A percentile compares a stretch with the other conserved stretches of the same genome.
Evolutionary conservation across 2,888 invertebrate species (phyloP).

Genomic region (Erynnis tages): DNA sequence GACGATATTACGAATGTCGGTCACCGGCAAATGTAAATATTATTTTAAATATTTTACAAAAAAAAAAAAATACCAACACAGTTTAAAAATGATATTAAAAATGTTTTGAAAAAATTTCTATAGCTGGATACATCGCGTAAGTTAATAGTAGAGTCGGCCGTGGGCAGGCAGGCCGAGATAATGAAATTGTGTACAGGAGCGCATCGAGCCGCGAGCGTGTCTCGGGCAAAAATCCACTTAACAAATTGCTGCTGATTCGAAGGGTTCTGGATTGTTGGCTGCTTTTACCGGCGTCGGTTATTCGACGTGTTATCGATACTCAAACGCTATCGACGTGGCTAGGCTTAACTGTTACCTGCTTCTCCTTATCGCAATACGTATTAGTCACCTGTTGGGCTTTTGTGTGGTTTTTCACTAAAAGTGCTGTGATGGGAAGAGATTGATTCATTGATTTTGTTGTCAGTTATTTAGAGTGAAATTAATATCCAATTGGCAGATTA

Average conservation of each 20-base stretch:
- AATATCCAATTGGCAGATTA: too few species aligned
- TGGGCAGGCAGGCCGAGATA: slow-evolving; percentile 74
- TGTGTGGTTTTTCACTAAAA: too few species aligned
- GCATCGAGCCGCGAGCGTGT: slow-evolving; percentile 79
- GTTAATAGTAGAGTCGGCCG: slow-evolving; percentile 69
- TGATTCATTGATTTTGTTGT: too few species aligned
- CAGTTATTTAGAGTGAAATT: too few species aligned
- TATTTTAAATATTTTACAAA: too few species aligned
- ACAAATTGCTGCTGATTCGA: slow-evolving; percentile 82
- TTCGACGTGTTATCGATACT: slow-evolving; percentile 71
- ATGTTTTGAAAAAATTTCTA: slow-evolving; percentile 53
- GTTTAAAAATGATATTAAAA: slow-evolving; percentile 11
- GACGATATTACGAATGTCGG: too few species aligned
- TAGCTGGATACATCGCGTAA: slow-evolving; percentile 70
- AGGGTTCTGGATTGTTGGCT: slow-evolving; percentile 79
- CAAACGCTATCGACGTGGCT: slow-evolving; percentile 53
- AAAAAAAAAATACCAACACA: too few species aligned
- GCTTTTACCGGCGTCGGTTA: slow-evolving; percentile 77
- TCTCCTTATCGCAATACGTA: too few species aligned
- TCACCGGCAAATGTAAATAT: too few species aligned
- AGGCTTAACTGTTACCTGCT: too few species aligned
- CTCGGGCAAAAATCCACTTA: slow-evolving; percentile 82
- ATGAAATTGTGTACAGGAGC: slow-evolving; percentile 82
- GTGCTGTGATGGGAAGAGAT: too few species aligned
- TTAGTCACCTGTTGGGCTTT: too few species aligned